phyloP scores from a whole-genome alignment of 1,140 invertebrate species.

The Platyura marginata region DNA sequence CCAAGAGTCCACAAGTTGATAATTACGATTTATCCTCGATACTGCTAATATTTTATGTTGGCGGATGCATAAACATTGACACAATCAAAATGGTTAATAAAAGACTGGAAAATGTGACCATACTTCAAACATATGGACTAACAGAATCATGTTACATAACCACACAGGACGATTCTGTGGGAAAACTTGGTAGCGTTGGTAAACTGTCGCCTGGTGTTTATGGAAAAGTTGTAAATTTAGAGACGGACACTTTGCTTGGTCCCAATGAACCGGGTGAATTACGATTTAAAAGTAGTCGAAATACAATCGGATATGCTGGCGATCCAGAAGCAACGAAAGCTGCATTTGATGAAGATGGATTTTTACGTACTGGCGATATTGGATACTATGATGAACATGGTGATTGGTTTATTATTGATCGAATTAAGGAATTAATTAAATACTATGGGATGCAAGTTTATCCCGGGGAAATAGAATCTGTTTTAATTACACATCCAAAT shows the following conservation, averaged over 20 bases:
- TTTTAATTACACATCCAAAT: conserved; percentile 41
- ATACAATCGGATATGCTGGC: conserved; percentile 24
- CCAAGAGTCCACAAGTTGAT: conserved; percentile 37
- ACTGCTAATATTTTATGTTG: conserved; percentile 34
- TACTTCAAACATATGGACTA: conserved; percentile 31
- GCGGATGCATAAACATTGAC: conserved; percentile 29
- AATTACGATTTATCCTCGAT: conserved; percentile 39
- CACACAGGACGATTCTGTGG: conserved; percentile 7
- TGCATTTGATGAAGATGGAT: conserved; percentile 30
- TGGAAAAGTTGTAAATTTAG: conserved; percentile 9
- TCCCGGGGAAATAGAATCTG: conserved; percentile 43
- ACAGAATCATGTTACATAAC: conserved; percentile 27
- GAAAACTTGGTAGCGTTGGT: conserved; percentile 12
- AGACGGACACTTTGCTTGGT: conserved; percentile 18
- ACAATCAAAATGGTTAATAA: conserved; percentile 18
- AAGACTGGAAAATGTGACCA: conserved; percentile 20
- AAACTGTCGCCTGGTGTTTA: neutral
- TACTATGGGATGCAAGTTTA: conserved; percentile 30
- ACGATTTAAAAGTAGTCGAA: conserved; percentile 23
- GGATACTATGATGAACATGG: conserved; percentile 42
- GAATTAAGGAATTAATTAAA: conserved; percentile 40
- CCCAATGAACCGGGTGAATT: conserved; percentile 27
- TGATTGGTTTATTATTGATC: conserved; percentile 46
- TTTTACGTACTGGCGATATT: conserved; percentile 47
- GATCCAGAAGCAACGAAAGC: conserved; percentile 27